Evolutionary conservation across 2,888 invertebrate species (phyloP).

Genomic region (Eilema caniola): DNA sequence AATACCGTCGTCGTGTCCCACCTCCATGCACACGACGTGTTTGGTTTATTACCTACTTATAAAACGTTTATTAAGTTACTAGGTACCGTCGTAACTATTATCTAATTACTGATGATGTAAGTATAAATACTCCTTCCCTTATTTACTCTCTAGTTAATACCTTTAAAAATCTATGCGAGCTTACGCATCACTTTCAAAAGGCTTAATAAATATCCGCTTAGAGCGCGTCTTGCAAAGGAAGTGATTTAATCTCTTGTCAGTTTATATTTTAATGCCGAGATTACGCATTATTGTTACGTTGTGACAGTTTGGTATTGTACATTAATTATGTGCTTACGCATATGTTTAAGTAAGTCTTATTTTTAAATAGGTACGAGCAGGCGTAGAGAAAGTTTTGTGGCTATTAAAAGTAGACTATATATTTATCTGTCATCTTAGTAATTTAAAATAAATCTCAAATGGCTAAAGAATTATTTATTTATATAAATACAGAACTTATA

Average conservation of each 20-base stretch:
- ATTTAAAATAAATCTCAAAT: no score
- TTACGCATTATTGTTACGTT: background rate
- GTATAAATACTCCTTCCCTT: no score
- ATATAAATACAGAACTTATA: no score
- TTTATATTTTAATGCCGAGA: background rate
- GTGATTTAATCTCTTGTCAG: background rate
- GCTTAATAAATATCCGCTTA: background rate
- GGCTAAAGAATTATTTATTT: no score
- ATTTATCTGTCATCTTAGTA: background rate
- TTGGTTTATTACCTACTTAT: no score
- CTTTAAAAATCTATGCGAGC: background rate
- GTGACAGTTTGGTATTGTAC: conserved; percentile 1
- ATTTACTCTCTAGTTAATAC: no score
- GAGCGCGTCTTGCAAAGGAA: background rate
- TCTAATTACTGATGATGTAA: no score
- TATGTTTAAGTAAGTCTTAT: background rate
- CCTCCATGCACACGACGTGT: no score
- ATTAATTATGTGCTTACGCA: background rate
- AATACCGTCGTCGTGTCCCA: no score
- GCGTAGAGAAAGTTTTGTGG: background rate
- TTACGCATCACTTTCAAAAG: background rate
- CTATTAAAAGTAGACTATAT: background rate
- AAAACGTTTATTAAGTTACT: no score
- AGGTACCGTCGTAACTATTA: no score
- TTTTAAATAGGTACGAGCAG: background rate